Conservation (phyloP, 2,113 vertebrate genomes). For the Fregata magnificens region DNA sequence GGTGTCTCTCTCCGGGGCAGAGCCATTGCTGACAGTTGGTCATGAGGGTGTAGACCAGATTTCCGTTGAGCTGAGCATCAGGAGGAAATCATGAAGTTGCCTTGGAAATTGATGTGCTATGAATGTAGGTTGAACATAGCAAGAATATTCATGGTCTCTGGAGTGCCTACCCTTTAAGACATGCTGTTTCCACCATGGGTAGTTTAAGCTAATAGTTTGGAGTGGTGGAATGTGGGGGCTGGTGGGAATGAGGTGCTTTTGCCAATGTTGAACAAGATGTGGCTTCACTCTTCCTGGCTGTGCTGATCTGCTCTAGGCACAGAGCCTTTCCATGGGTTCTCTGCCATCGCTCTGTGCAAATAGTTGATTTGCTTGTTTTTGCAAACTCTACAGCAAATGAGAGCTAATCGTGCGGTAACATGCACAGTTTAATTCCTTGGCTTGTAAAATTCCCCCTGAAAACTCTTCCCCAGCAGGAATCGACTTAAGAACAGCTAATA, state of each 20-base stretch:
- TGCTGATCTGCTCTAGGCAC: background rate
- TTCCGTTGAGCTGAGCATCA: background rate
- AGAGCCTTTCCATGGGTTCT: background rate
- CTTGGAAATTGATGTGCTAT: background rate
- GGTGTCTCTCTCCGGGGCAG: background rate
- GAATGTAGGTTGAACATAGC: background rate
- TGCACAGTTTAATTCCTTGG: background rate
- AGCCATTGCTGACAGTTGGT: rapidly evolving
- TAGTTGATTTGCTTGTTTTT: background rate
- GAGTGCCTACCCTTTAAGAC: background rate
- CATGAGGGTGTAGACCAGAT: background rate
- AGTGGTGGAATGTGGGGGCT: background rate
- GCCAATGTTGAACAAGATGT: background rate
- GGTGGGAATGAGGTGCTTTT: background rate
- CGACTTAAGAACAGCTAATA: too few species aligned
- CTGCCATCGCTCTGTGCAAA: background rate
- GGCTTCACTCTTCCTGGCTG: background rate
- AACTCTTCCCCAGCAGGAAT: background rate
- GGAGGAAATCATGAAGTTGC: background rate
- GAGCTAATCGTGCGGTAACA: background rate
- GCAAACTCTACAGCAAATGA: background rate
- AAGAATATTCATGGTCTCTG: background rate
- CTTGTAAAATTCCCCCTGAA: background rate
- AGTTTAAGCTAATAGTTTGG: background rate
- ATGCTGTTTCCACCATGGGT: background rate